phyloP scores from a whole-genome alignment of 2,797 vertebrate species.

The Poecilia wingei region DNA sequence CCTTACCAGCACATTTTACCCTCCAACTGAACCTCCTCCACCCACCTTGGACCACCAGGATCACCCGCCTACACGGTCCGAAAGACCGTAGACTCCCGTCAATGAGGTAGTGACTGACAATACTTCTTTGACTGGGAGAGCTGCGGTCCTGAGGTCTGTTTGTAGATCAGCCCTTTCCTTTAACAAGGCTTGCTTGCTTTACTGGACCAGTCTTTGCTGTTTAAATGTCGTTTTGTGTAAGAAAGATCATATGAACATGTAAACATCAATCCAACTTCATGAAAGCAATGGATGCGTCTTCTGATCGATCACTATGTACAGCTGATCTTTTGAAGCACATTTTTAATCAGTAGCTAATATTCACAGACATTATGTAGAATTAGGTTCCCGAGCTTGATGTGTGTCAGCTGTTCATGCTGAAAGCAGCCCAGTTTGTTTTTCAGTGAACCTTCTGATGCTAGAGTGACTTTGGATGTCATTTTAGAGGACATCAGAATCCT shows the following conservation, averaged over 20 bases:
- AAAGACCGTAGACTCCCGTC: background rate
- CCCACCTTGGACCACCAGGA: background rate
- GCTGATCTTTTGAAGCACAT: background rate
- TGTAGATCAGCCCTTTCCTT: background rate
- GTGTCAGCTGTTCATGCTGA: background rate
- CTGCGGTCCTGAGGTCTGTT: background rate
- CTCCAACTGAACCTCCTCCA: background rate
- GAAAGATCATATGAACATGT: background rate
- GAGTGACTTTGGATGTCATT: conserved; percentile 31
- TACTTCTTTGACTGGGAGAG: background rate
- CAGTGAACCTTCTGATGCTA: conserved; percentile 11
- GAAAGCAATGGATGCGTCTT: background rate
- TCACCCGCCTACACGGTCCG: background rate
- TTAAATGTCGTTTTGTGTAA: background rate
- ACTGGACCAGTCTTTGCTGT: background rate
- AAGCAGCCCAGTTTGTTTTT: background rate
- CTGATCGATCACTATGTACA: background rate
- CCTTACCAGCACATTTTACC: background rate
- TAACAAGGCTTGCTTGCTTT: background rate
- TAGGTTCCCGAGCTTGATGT: background rate
- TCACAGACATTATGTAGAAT: background rate
- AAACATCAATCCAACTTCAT: background rate
- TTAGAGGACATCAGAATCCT: conserved; percentile 22
- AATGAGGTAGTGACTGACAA: background rate
- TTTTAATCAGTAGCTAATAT: background rate